Conservation (phyloP, 2,113 vertebrate species). For the Neogale vison region DNA sequence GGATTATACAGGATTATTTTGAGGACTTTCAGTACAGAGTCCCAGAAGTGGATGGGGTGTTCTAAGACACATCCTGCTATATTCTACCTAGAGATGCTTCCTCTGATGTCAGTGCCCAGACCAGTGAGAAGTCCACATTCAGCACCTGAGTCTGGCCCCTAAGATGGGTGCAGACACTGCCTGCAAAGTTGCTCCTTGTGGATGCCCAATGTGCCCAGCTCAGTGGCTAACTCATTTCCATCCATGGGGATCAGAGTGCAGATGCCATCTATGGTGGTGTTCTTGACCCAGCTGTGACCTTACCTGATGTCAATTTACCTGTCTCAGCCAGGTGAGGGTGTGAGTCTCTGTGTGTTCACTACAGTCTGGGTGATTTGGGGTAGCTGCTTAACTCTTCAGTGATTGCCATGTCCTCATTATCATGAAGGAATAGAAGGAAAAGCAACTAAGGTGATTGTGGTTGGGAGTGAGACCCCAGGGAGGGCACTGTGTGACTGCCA, state of each 20-base stretch:
- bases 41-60: neutral
- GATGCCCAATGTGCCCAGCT: neutral
- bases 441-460: neutral
- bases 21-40: too few species aligned
- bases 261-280: neutral
- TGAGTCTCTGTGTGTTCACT: neutral
- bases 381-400: neutral
- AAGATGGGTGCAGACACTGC: neutral
- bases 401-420: neutral
- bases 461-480: neutral
- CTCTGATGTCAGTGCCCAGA: neutral
- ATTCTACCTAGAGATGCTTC: neutral
- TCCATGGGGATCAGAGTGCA: neutral
- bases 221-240: neutral
- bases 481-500: neutral
- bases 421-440: too few species aligned
- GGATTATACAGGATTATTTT: too few species aligned
- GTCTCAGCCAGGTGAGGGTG: neutral
- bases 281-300: neutral
- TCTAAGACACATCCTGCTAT: neutral
- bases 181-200: neutral
- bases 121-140: neutral
- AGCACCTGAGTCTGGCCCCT: neutral
- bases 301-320: neutral
- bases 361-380: neutral